Conservation (phyloP, 2,113 vertebrate species). For the Abramis brama region DNA sequence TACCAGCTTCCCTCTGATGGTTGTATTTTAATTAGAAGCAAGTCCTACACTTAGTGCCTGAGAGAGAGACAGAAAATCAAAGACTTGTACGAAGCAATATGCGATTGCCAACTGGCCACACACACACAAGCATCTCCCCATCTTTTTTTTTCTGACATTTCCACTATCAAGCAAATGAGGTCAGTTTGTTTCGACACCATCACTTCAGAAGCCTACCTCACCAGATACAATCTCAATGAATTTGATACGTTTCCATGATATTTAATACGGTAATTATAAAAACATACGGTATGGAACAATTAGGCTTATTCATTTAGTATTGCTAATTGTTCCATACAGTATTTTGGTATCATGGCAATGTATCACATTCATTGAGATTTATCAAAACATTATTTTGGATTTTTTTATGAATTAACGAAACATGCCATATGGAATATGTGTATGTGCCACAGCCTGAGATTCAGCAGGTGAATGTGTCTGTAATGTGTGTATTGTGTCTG, state of each 20-base stretch:
- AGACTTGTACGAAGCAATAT: slow-evolving; percentile 27
- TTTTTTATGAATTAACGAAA: too few relatives aligned
- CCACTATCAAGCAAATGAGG: background rate
- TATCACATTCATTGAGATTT: too few relatives aligned
- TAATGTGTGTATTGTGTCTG: too few relatives aligned
- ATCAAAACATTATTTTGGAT: too few relatives aligned
- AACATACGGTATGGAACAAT: too few relatives aligned
- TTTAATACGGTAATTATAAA: too few relatives aligned
- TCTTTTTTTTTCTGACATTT: slow-evolving; percentile 9
- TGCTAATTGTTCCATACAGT: too few relatives aligned
- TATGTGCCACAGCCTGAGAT: too few relatives aligned
- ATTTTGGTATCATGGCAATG: too few relatives aligned
- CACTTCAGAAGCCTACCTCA: background rate
- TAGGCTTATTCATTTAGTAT: too few relatives aligned
- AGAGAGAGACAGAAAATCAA: slow-evolving; percentile 43
- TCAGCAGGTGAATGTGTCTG: too few relatives aligned
- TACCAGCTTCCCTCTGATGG: slow-evolving; percentile 39
- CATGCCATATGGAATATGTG: too few relatives aligned
- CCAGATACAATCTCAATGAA: background rate
- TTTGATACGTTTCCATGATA: background rate
- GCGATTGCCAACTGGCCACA: slow-evolving; percentile 26
- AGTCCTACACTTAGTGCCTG: slow-evolving; percentile 28
- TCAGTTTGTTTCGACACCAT: background rate
- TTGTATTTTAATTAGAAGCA: slow-evolving; percentile 52
- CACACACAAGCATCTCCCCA: slow-evolving; percentile 7